These are phyloP conservation scores for Matsumyia berberina DNA, from an alignment of 2,888 invertebrate species.

Conservation along the genomic window DNA sequence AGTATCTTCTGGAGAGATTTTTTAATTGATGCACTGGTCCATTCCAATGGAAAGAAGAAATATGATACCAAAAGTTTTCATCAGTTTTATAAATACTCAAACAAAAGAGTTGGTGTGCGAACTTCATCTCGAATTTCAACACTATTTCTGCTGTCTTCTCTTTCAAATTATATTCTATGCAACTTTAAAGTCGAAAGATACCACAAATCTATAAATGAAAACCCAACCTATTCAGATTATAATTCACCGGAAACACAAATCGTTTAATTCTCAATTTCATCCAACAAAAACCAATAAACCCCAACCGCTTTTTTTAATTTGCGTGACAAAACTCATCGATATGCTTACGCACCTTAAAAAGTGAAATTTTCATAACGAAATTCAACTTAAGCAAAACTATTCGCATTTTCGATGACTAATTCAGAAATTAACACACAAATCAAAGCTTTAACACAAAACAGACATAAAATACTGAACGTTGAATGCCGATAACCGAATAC, in stretches of 20 bases:
- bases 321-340: constrained; percentile 39
- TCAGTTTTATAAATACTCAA: too few relatives aligned
- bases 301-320: constrained; percentile 14
- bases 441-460: constrained; percentile 2
- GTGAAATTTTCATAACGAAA: constrained; percentile 64
- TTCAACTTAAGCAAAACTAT: constrained; percentile 36
- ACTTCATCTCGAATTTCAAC: background rate
- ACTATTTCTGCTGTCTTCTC: background rate
- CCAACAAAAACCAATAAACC: constrained; percentile 2
- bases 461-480: constrained; percentile 10
- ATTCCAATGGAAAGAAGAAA: too few relatives aligned
- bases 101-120: constrained; percentile 31
- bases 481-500: constrained; percentile 10
- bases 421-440: constrained; percentile 6
- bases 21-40: too few relatives aligned
- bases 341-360: constrained; percentile 72
- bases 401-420: constrained; percentile 60
- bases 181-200: background rate
- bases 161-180: background rate
- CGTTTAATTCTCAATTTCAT: constrained; percentile 8
- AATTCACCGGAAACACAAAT: constrained; percentile 10
- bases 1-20: too few relatives aligned
- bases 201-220: background rate
- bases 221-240: background rate
- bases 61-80: too few relatives aligned